Base-by-base conservation (phyloP, 2,888 invertebrate species). In the Rotaria macrura region DNA sequence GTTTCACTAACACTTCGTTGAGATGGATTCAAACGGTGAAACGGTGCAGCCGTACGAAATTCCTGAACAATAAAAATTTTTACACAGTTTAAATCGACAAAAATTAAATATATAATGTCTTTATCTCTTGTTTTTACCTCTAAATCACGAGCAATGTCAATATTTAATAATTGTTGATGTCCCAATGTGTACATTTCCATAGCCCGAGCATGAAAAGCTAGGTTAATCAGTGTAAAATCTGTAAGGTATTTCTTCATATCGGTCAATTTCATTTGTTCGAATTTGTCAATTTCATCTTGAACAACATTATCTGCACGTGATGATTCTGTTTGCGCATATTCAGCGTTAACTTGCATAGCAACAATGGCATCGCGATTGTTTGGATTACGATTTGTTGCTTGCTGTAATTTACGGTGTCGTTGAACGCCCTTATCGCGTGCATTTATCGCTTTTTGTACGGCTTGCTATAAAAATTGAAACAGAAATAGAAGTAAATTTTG, bases 261-360 rank as follows among this genome's bases (percentile, higher is more conserved):
- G 12, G 83, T 85, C n/a, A 86, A 38, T 83, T 86, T 86, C 55
- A 85, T 85, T 72, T 86, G 57, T 54, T 86, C 86, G 14, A 86
- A 83, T 65, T 86, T 86, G 40, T 85, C 85, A 34, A 86, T 86
- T 40, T 83, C 85, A 74, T 86, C 86, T 14, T 83, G 83, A 65
- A 86, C 49, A 40, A 86, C 54, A 54, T 84, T 85, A 43, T 86
- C 86, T 38, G 85, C 85, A 12, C 85, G 57, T 49, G 85, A 49
- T 38, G 84, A 54, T 65, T 84, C 84, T 29, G 74, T 49, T 43
- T 85, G 47, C 23, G 86, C 86, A 84, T 57, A 83, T 55, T 86
- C 86, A 40, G 86, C 85, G 29, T 74, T 83, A 10, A 85, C 86
- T 85, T 86, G 49, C 38, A 85, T 85, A 23, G 84, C 72, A 49